Evolutionary conservation across 2,888 invertebrate species (phyloP).

Genomic region (Megalurothrips usitatus): DNA sequence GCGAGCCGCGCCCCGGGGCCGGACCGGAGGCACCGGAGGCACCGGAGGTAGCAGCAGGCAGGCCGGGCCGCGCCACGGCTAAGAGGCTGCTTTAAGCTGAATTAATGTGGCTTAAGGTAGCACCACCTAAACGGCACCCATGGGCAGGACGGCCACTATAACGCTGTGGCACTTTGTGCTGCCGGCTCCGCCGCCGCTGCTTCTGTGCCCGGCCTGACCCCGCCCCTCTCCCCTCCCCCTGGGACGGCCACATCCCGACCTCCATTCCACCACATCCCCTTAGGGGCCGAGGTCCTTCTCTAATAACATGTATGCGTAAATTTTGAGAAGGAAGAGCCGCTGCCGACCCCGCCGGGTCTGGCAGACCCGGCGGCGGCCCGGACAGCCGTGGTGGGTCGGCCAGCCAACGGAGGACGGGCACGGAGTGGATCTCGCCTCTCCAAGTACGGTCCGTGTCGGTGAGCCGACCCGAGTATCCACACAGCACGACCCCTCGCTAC

Average conservation of each 20-base stretch:
- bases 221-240: not conserved
- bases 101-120: slow-evolving; percentile 25
- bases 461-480: too few relatives aligned
- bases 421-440: too few relatives aligned
- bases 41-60: not conserved
- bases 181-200: not conserved
- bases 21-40: too few relatives aligned
- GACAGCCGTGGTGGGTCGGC: not conserved
- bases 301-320: slow-evolving; percentile 27
- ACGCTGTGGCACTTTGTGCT: not conserved
- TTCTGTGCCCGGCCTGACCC: not conserved
- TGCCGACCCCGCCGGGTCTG: not conserved
- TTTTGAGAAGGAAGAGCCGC: not conserved
- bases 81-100: slow-evolving; percentile 24
- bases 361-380: not conserved
- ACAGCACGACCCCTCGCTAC: not conserved
- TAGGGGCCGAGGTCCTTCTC: not conserved
- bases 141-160: not conserved
- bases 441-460: too few relatives aligned
- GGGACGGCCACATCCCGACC: not conserved
- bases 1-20: too few relatives aligned
- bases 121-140: not conserved
- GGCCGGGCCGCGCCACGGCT: not conserved
- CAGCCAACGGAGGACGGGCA: not conserved
- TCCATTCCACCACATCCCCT: too few relatives aligned